A percentile compares a stretch with the other conserved stretches of the same genome.
Conservation (phyloP, 2,113 vertebrate species). For the Tinamus guttatus region DNA sequence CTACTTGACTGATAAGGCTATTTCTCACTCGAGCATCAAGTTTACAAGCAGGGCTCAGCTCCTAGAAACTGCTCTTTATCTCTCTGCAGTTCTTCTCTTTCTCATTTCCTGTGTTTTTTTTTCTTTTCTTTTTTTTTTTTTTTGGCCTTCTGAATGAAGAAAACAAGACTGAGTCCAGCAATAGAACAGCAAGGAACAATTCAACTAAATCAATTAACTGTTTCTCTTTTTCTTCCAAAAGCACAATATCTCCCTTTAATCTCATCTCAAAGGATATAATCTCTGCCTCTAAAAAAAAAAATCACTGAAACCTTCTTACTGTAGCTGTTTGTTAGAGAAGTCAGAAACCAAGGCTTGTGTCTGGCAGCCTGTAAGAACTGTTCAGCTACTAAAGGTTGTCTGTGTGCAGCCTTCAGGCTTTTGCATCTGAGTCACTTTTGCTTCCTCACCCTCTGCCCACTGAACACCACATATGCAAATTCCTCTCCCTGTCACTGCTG, state of each 20-base stretch:
- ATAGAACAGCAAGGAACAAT: not conserved
- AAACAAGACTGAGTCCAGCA: not conserved
- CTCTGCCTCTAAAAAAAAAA: not conserved
- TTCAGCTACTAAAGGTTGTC: fast-evolving
- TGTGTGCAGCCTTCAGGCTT: not conserved
- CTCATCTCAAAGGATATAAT: not conserved
- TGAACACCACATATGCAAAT: not conserved
- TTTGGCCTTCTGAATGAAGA: not conserved
- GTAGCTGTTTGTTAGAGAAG: not conserved
- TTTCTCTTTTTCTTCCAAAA: not conserved
- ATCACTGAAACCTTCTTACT: not conserved
- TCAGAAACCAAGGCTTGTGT: fast-evolving
- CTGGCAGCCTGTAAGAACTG: not conserved
- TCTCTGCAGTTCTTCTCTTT: not conserved
- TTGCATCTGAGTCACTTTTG: not conserved
- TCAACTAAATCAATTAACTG: not conserved
- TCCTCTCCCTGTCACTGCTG: not conserved
- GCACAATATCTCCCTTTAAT: not conserved
- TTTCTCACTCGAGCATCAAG: not conserved
- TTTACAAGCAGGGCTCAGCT: not conserved
- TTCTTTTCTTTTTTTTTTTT: not conserved
- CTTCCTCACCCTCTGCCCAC: not conserved
- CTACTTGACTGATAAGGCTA: not conserved
- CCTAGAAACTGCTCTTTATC: not conserved
- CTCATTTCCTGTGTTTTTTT: not conserved